Evolutionary conservation across 2,113 vertebrate genomes (phyloP).

Genomic region (Pelvicachromis taeniatus): DNA sequence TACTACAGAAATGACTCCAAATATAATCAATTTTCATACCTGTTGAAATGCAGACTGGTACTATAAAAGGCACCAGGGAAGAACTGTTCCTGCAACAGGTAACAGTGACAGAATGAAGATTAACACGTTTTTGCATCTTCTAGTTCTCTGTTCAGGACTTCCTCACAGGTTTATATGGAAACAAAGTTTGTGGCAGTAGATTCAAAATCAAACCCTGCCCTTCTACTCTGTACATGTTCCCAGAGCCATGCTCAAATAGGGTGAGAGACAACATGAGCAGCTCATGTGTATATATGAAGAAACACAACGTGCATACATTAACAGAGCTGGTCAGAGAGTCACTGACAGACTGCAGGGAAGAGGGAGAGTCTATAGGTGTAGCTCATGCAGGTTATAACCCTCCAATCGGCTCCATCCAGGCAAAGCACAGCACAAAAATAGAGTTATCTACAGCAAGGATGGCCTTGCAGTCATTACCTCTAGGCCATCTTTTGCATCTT

Average conservation of each 20-base stretch:
- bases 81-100: background rate
- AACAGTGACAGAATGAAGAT: background rate
- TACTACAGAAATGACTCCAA: background rate
- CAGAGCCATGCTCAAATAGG: background rate
- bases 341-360: accelerated
- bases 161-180: background rate
- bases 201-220: background rate
- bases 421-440: too few species aligned
- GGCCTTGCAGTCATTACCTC: background rate
- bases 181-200: background rate
- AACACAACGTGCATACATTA: background rate
- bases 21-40: background rate
- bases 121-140: background rate
- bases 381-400: background rate
- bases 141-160: background rate
- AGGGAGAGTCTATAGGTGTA: background rate
- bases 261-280: background rate
- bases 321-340: background rate
- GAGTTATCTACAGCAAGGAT: too few species aligned
- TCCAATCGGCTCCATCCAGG: too few species aligned
- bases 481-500: background rate
- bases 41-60: background rate
- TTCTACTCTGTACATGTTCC: background rate
- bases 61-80: background rate
- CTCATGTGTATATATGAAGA: background rate